Base-by-base conservation (phyloP, 2,888 invertebrate species). In the Agapetus fuscipes region DNA sequence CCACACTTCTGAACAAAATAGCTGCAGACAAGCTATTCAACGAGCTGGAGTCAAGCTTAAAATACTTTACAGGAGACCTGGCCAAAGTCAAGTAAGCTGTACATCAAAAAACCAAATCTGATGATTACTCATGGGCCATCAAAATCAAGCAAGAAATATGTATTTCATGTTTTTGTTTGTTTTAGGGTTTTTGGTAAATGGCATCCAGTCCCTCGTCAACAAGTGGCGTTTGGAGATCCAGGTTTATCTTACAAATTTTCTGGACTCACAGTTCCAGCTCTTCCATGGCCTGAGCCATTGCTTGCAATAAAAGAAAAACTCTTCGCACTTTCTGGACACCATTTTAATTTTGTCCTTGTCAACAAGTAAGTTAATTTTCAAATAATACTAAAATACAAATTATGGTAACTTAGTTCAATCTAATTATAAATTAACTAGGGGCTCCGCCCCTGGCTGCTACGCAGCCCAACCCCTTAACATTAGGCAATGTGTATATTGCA, bases 231-330 rank as follows among this genome's bases (percentile, higher is more conserved):
- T 53, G 82, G 82, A 3, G 78, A 81, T 51, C 58, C 64, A 9
- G 79, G 78, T 2, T 63, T 80, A 46, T 66, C 66, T 0, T 82
- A 83, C 54, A 73, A 60, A 7, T 83, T 78, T 57, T 82, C 81
- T 7, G 76, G 78, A 9, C 64, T 62, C 7, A 72, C 72, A 1
- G 63, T 81, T 2, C 77, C 78, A 1, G 78, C 81, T 0, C 60
- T 71, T 45, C 71, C 76, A 1, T 82, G 82, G 82, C 67, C 69
- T 2, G 58, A 60, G 4, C 56, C 71, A 0, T 60, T 82, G 1
- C 45, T 62, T 29, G 56, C 61, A 1, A 53, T 80, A 10, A 61
- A 73, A 46, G 61, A 78, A 42, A 56, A 70, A 15, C 58, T 81
- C 2, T 54, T 58, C 27, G 50, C 55, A 27, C 51, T 72, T 1